Conservation (phyloP, 2,888 invertebrate genomes). For the Volucella inanis region DNA sequence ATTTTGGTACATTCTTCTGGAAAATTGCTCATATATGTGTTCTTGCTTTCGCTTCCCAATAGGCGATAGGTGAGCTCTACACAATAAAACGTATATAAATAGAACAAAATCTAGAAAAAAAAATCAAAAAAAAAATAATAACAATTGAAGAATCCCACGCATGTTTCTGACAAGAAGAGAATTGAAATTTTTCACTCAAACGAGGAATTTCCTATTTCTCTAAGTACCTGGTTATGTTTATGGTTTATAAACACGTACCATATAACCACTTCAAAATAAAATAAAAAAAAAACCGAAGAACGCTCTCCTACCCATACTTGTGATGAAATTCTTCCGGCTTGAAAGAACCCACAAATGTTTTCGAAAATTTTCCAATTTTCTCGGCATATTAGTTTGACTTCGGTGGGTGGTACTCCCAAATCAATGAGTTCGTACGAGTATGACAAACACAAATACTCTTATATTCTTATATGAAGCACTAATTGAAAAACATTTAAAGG, state of each 20-base stretch:
- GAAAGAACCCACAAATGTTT: conserved; percentile 1
- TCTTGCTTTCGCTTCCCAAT: background rate
- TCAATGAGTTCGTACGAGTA: conserved; percentile 3
- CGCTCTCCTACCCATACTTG: background rate
- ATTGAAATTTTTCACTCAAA: conserved; percentile 48
- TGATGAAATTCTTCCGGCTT: background rate
- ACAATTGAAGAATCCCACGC: conserved; percentile 46
- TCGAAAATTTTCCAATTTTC: background rate
- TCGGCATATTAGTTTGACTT: background rate
- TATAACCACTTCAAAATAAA: background rate
- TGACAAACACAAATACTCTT: too few relatives aligned
- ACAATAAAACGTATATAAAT: conserved; percentile 23
- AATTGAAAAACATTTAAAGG: too few relatives aligned
- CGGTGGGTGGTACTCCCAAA: background rate
- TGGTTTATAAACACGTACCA: conserved; percentile 23
- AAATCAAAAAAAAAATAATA: background rate
- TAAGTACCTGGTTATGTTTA: conserved; percentile 36
- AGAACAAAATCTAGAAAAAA: conserved; percentile 30
- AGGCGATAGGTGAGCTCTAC: conserved; percentile 19
- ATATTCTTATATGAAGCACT: too few relatives aligned
- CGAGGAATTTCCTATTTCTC: conserved; percentile 36
- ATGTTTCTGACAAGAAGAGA: conserved; percentile 51
- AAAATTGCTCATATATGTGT: conserved; percentile 6
- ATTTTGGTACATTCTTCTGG: conserved; percentile 4
- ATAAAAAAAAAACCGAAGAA: background rate